A percentile compares a stretch with the other conserved stretches of the same genome.
Evolutionary conservation across 2,797 vertebrate species (phyloP).

Genomic region (Mycteria americana): DNA sequence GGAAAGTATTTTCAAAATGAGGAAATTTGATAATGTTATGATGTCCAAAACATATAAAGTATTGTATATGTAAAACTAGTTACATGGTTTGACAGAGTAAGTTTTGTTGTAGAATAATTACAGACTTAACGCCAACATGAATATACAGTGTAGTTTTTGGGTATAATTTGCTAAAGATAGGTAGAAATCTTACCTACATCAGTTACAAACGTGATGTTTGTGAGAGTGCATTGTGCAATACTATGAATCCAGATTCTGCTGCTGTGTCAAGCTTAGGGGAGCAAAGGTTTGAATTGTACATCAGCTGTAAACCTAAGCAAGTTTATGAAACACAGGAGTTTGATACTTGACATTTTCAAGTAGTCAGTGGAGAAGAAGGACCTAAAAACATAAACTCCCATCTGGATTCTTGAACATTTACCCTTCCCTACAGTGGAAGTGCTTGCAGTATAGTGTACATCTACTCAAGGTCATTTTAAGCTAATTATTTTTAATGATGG

Average conservation of each 20-base stretch:
- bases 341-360: not conserved
- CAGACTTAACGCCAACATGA: not conserved
- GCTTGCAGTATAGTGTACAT: not conserved
- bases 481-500: not conserved
- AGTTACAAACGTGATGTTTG: not conserved
- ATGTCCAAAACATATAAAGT: not conserved
- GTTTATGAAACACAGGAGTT: not conserved
- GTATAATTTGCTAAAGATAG: not conserved
- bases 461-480: not conserved
- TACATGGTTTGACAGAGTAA: not conserved
- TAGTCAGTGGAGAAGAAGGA: not conserved
- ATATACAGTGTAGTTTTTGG: not conserved
- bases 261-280: not conserved
- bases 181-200: not conserved
- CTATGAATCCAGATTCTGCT: not conserved
- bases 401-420: not conserved
- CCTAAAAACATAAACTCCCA: not conserved
- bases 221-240: not conserved
- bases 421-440: not conserved
- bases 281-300: not conserved
- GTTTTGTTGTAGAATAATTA: not conserved
- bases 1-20: not conserved
- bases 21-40: not conserved
- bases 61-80: not conserved
- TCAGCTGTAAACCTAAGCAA: not conserved